Evolutionary conservation across 2,797 vertebrate species (phyloP).

Genomic region (Periparus ater): DNA sequence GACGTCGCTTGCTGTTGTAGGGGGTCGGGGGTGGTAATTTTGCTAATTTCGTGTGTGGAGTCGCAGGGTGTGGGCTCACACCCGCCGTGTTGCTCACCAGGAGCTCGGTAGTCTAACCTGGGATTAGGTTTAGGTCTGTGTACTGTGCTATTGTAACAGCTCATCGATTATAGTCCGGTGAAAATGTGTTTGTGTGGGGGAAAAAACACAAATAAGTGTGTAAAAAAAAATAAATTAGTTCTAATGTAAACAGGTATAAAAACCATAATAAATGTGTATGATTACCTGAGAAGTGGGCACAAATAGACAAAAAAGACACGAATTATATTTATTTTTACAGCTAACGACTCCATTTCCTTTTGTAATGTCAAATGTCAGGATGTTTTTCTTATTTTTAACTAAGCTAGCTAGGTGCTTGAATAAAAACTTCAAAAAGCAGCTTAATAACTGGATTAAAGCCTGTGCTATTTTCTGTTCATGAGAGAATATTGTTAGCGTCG

Average conservation of each 20-base stretch:
- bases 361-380: constrained; percentile 57
- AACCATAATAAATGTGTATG: not conserved
- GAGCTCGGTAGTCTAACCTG: not conserved
- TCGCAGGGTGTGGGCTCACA: not conserved
- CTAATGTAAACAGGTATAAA: constrained; percentile 40
- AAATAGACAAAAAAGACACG: constrained; percentile 18
- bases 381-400: constrained; percentile 64
- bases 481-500: not conserved
- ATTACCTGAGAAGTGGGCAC: constrained; percentile 47
- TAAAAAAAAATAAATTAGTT: not conserved
- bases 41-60: not conserved
- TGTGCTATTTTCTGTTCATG: constrained; percentile 58
- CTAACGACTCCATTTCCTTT: constrained; percentile 61
- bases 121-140: not conserved
- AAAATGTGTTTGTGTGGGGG: not conserved
- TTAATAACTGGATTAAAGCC: constrained; percentile 67
- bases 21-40: no score
- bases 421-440: constrained; percentile 67
- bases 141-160: not conserved
- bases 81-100: not conserved
- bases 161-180: not conserved
- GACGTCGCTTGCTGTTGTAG: not conserved
- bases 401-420: constrained; percentile 73
- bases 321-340: constrained; percentile 62
- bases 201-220: not conserved